phyloP scores from a whole-genome alignment of 1,140 invertebrate genomes.

The Trypoxylus dichotomus region DNA sequence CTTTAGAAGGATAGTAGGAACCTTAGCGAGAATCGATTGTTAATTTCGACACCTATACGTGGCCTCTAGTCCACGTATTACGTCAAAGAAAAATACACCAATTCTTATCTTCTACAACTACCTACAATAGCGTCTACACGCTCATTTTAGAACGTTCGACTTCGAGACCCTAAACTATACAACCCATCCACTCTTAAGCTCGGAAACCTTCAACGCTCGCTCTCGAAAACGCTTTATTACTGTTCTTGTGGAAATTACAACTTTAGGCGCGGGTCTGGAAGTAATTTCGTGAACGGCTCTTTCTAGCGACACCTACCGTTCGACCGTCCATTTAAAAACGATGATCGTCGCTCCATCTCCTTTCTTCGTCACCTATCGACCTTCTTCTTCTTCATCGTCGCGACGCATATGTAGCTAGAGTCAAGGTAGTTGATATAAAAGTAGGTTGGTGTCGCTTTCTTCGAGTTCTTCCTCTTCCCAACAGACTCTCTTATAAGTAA shows the following conservation, averaged over 20 bases:
- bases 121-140: not conserved
- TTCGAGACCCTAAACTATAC: not conserved
- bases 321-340: not conserved
- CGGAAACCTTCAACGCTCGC: not conserved
- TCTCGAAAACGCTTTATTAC: not conserved
- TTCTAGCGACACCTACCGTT: not conserved
- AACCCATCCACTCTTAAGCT: not conserved
- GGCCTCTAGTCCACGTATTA: not conserved
- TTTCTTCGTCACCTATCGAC: not conserved
- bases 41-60: too few species aligned
- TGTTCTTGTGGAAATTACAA: conserved; percentile 2
- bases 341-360: not conserved
- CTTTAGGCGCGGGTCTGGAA: not conserved
- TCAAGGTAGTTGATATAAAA: not conserved
- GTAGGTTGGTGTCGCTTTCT: too few species aligned
- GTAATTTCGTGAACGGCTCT: not conserved
- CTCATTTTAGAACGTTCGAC: not conserved
- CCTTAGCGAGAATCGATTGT: too few species aligned
- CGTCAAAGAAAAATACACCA: not conserved
- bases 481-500: not conserved
- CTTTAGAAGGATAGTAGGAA: too few species aligned
- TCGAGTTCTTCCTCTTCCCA: too few species aligned
- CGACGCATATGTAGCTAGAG: not conserved
- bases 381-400: not conserved
- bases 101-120: not conserved